Evolutionary conservation across 2,888 invertebrate genomes (phyloP), one percentile per base, ranked within the genome.

Genomic region (Atrina japonica): DNA sequence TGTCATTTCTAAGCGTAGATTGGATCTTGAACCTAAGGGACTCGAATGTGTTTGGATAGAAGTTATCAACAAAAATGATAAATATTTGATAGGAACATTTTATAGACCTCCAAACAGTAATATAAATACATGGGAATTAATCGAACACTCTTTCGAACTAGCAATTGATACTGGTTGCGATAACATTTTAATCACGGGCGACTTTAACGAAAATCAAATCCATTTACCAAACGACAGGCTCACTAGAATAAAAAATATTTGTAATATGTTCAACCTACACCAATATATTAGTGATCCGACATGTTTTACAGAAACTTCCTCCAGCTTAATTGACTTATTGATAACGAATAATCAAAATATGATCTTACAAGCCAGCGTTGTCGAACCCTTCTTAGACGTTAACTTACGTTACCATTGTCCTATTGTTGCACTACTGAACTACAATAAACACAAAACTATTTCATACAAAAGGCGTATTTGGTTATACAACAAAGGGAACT

Each of bases 41-140:
- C 21, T 47, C 7, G 47, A 47, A 47, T 47, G 47, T 47, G 47
- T 47, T 16, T 47, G 47, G 47, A 47, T 47, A 14, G 47, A 47
- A 21, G 47, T 47, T 18, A 18, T 21, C 7, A 16, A 7, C n/a
- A 47, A 47, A 14, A 47, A 47, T 14, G 47, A 47, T 7, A 21
- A 47, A n/a, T 21, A n/a, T 47, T 21, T 47, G 7, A 18, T 47
- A n/a, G n/a, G 18, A 18, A 18, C 21, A 18, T 47, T n/a, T 21
- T 47, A 16, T 21, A 6, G n/a, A 14, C 21, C 7, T 21, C 47
- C 47, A 47, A 18, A 18, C 16, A 18, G 18, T n/a, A n/a, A 47
- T 21, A 18, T 14, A 6, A 18, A 47, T 18, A 14, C 16, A 18
- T n/a, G 18, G n/a, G 7, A 47, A 7, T 18, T 18, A 47, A 47